These are phyloP conservation scores for Noctua comes DNA, from an alignment of 2,888 invertebrate species.

Conservation along the genomic window DNA sequence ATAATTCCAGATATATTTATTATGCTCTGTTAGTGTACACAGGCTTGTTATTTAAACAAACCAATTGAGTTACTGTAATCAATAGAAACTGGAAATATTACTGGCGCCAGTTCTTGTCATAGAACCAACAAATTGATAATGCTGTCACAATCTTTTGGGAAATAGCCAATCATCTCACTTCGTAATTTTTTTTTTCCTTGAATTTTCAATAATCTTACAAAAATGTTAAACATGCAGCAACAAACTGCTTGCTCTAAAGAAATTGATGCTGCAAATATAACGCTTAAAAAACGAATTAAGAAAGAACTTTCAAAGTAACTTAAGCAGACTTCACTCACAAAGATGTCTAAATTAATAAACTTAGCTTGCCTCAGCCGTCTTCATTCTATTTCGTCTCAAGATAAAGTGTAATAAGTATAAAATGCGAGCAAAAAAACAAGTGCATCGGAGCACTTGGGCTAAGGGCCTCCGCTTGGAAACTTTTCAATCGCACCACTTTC, in stretches of 20 bases:
- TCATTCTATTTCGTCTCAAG: slow-evolving; percentile 56
- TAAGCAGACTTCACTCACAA: slow-evolving; percentile 61
- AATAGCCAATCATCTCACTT: neutral
- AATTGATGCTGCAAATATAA: slow-evolving; percentile 26
- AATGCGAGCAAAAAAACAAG: slow-evolving; percentile 67
- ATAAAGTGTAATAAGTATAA: slow-evolving; percentile 66
- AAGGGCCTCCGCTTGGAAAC: slow-evolving; percentile 79
- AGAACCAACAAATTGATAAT: slow-evolving; percentile 34
- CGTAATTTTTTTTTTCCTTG: neutral
- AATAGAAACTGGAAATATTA: slow-evolving; percentile 27
- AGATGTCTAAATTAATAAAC: slow-evolving; percentile 75
- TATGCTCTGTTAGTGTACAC: slow-evolving; percentile 40
- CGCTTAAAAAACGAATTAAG: slow-evolving; percentile 11
- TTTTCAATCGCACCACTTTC: slow-evolving; percentile 82
- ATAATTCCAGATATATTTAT: slow-evolving; percentile 33
- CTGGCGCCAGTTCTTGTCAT: slow-evolving; percentile 44
- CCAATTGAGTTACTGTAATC: slow-evolving; percentile 47
- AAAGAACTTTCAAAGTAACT: slow-evolving; percentile 60
- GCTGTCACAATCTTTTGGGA: slow-evolving; percentile 22
- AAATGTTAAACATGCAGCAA: neutral
- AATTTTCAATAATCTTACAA: neutral
- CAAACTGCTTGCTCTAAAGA: neutral
- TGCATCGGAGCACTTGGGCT: slow-evolving; percentile 75
- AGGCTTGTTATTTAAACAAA: slow-evolving; percentile 48
- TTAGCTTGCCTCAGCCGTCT: slow-evolving; percentile 53